Evolutionary conservation across 2,888 invertebrate genomes (phyloP), one percentile per base, ranked within the genome.

Genomic region (Perithous albicinctus): DNA sequence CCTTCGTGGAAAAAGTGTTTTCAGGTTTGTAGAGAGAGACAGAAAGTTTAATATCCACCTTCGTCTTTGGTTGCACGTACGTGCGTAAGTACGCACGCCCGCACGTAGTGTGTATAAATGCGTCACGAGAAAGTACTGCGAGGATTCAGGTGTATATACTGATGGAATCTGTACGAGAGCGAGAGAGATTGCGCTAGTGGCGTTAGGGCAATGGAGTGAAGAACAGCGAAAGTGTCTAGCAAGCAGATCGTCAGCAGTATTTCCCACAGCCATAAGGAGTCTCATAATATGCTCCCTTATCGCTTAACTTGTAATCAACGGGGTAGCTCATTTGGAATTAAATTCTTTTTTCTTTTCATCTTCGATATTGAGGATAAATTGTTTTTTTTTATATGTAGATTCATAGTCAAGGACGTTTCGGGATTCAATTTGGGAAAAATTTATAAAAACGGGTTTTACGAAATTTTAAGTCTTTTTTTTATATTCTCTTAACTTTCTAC

Each of bases 111-210:
- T 29, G 12, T n/a, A n/a, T n/a, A n/a, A 26, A 54, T 23, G 54
- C 54, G 54, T 26, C 26, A n/a, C 54, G 54, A 26, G 54, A 54
- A 54, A 54, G 54, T 54, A 8, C n/a, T 26, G 51, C 26, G 51
- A 26, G 51, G 26, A 26, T 23, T 54, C 26, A 23, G 29, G 54
- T 54, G n/a, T n/a, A n/a, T n/a, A n/a, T n/a, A n/a, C 54, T 29
- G 23, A 54, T n/a, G 10, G 1, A 23, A 29, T 54, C 23, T 29
- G 1, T 6, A n/a, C 26, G 26, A n/a, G 26, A 26, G 54, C 7
- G 29, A 54, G 54, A 54, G 54, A 54, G 54, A 54, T 5, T 23
- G 54, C 7, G 51, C 23, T 5, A 20, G 51, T 20, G 10, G 10
- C 54, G 20, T 2, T 10, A 26, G 26, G 2, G 12, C 7, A n/a